Conservation (phyloP, 35 echinoderm and acorn worm species). For the Hemicentrotus pulcherrimus region DNA sequence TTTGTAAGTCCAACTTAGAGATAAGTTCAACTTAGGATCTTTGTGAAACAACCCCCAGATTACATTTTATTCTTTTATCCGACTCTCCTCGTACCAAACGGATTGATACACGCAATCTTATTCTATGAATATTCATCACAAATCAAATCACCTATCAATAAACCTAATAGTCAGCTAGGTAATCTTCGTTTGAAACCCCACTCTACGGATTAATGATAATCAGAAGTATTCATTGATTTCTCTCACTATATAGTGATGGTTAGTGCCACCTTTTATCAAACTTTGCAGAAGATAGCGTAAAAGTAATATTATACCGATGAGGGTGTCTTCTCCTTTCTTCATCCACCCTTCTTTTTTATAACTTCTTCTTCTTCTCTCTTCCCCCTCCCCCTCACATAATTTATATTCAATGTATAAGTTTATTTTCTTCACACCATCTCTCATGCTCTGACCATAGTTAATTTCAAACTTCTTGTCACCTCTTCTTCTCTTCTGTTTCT, state of each 20-base stretch:
- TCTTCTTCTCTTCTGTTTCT: background rate
- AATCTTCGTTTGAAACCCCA: background rate
- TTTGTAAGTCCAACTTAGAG: no score
- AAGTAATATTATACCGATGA: no score
- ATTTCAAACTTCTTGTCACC: background rate
- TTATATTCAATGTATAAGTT: no score
- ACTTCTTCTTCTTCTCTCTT: background rate
- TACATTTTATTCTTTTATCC: background rate
- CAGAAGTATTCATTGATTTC: background rate
- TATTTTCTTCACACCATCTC: background rate
- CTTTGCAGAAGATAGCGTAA: no score
- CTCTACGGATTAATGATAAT: background rate
- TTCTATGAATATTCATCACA: constrained; percentile 3
- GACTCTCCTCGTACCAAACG: no score
- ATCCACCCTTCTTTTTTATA: no score
- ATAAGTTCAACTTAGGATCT: no score
- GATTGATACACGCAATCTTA: background rate
- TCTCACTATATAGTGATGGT: background rate
- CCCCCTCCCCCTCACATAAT: background rate
- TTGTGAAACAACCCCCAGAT: no score
- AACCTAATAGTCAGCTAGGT: background rate
- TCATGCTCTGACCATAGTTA: background rate
- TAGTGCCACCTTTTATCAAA: background rate
- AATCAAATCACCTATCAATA: background rate
- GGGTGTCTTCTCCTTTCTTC: no score